Base-by-base conservation (phyloP, 35 echinoderm and acorn worm genomes). In the Holothuria glaberrima region DNA sequence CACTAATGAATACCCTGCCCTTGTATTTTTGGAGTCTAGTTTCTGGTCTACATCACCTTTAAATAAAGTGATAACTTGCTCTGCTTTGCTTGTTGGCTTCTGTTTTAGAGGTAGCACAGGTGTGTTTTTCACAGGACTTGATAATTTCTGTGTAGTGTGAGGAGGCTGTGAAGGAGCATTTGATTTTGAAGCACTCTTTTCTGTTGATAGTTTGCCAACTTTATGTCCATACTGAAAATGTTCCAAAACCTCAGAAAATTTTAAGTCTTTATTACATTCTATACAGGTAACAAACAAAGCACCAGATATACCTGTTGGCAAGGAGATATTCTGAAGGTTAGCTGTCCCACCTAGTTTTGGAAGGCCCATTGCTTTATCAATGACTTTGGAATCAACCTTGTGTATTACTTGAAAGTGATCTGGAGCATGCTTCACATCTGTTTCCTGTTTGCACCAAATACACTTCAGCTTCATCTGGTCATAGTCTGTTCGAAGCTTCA, bases 51-150 rank as follows among this genome's bases (percentile, higher is more conserved):
- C 3, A 54, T 54, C 50, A 18, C 85, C 85, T 54, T 87, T 71
- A 46, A 87, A 87, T 18, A 87, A 50, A 66, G 85, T 87, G 50
- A 87, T 87, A 17, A 87, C 18, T 71, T 87, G 85, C 45, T 87
- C 85, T 27, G 30, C 80, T 61, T 78, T 78, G 38, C 27, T 48
- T 24, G 27, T 14, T 26, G 35, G 41, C 29, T 84, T 84, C 19
- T 48, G 80, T 61, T 61, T 84, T 30, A 25, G 54, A 69, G 25
- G 25, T 69, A 21, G 25, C 10, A 20, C 31, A 34, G 74, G 74
- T 34, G 38, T 9, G 1, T 2, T 38, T 34, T 78, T n/a, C 4
- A 25, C 22, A 34, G 9, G 74, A 33, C 10, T 22, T 78, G 41
- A 30, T 6, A 3, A 6, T 78, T 38, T 30, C 22, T 34, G 74